Evolutionary conservation across 2,113 vertebrate species (phyloP).

Genomic region (Merops nubicus): DNA sequence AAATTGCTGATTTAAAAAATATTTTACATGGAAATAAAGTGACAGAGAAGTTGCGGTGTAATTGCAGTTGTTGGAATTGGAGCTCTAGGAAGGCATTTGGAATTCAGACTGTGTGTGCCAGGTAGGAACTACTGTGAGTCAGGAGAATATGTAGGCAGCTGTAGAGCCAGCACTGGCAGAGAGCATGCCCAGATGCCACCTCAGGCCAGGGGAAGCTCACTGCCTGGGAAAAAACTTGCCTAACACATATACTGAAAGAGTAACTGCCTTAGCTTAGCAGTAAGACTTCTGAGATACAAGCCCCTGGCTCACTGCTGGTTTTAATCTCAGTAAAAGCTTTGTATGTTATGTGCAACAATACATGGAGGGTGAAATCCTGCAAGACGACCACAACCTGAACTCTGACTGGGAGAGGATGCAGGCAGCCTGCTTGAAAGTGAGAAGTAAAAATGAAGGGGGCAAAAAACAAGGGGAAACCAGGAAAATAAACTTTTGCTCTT

Average conservation of each 20-base stretch:
- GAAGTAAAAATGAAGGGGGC: not conserved
- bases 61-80: conserved; percentile 4
- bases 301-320: not conserved
- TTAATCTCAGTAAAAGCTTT: not conserved
- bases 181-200: not conserved
- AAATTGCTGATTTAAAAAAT: conserved; percentile 12
- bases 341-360: not conserved
- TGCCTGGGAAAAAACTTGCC: not conserved
- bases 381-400: not conserved
- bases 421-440: not conserved
- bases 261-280: not conserved
- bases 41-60: not conserved
- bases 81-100: conserved; percentile 9
- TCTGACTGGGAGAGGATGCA: not conserved
- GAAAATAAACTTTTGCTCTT: not conserved
- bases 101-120: not conserved
- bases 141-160: not conserved
- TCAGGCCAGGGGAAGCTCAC: not conserved
- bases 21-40: not conserved
- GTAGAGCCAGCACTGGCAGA: not conserved
- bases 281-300: not conserved
- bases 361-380: not conserved
- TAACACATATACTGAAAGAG: not conserved
- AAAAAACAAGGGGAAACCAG: not conserved
- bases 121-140: not conserved